A percentile compares a stretch with the other conserved stretches of the same genome.
Evolutionary conservation across 1,140 invertebrate species (phyloP).

Genomic region (Heliconius melpomene): DNA sequence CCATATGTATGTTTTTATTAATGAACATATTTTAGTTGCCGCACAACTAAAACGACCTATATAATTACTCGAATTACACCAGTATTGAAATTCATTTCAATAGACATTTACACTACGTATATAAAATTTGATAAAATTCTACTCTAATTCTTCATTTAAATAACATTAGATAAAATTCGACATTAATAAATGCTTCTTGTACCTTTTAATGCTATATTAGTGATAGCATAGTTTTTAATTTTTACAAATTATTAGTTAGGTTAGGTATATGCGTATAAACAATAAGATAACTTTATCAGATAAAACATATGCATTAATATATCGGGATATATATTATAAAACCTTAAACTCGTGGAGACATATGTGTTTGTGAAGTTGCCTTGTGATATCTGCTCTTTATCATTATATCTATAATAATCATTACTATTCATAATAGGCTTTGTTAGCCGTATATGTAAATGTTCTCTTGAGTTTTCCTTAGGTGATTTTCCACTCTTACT

Average conservation of each 20-base stretch:
- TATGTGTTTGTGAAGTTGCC: slow-evolving; percentile 56
- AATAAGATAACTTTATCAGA: slow-evolving; percentile 22
- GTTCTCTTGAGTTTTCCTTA: slow-evolving; percentile 34
- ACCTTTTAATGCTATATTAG: neutral
- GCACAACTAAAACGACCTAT: neutral
- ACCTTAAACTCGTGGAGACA: slow-evolving; percentile 31
- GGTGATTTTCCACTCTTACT: neutral
- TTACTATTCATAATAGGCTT: slow-evolving; percentile 62
- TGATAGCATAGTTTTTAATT: neutral
- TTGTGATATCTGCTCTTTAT: slow-evolving; percentile 72
- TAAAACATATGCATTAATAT: slow-evolving; percentile 15
- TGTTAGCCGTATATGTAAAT: slow-evolving; percentile 50
- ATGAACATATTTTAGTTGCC: neutral
- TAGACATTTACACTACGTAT: neutral
- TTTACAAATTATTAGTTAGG: neutral
- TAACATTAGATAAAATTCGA: neutral
- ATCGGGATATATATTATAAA: slow-evolving; percentile 29
- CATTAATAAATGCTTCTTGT: neutral
- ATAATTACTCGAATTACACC: neutral
- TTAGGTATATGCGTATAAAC: neutral
- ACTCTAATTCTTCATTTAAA: neutral
- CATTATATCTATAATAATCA: slow-evolving; percentile 64
- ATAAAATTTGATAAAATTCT: neutral
- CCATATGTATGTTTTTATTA: neutral
- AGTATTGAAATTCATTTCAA: neutral